Percentiles rank a stretch among this genome's conserved stretches.
Conservation (phyloP, 37 sponge, comb jelly and placozoan species). For the Beroe forskalii region DNA sequence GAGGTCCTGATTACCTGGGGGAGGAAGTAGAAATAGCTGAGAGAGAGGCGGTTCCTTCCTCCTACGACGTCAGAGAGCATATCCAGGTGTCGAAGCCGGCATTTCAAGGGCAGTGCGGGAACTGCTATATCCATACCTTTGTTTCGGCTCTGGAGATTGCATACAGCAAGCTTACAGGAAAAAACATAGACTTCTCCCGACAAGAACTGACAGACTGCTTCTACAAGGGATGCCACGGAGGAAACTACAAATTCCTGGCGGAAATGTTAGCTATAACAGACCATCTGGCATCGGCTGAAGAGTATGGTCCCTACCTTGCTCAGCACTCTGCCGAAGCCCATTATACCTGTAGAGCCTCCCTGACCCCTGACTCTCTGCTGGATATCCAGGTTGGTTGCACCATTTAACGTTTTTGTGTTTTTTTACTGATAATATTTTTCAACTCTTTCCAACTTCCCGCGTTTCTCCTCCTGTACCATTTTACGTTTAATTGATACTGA, state of each 20-base stretch:
- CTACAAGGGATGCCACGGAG: constrained; percentile 33
- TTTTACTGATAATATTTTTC: no score
- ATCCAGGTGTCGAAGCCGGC: constrained; percentile 4
- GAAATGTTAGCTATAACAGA: not conserved
- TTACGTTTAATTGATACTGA: no score
- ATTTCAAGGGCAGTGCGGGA: not conserved
- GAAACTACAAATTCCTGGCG: not conserved
- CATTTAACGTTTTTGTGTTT: no score
- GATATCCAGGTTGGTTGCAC: constrained; percentile 47
- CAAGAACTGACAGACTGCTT: constrained; percentile 62
- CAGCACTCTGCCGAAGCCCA: not conserved
- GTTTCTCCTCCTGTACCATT: no score
- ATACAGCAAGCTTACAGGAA: constrained; percentile 12
- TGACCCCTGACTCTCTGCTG: constrained; percentile 52
- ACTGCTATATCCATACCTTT: constrained; percentile 46
- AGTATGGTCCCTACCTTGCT: constrained; percentile 48
- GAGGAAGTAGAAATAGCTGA: no score
- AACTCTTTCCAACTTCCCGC: no score
- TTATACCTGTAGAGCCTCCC: constrained; percentile 32
- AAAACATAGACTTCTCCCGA: not conserved
- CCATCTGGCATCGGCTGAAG: constrained; percentile 1
- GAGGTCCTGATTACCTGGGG: no score
- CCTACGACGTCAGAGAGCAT: constrained; percentile 36
- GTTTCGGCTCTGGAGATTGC: constrained; percentile 56
- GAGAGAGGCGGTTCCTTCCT: not conserved